Base-by-base conservation (phyloP, 2,888 invertebrate species). In the Biston betularia region DNA sequence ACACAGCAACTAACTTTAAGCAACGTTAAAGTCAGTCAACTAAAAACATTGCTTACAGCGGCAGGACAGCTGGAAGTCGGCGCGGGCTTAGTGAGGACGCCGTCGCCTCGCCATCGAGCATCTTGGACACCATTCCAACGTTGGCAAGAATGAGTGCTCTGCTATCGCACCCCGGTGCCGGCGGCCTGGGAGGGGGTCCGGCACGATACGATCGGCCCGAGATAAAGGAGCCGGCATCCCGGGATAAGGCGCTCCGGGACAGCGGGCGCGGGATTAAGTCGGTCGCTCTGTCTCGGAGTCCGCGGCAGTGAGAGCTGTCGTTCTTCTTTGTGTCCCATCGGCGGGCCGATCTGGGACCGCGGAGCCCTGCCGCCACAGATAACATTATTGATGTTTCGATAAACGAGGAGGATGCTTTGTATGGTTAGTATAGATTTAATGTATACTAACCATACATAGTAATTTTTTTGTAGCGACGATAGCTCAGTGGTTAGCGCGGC, bases 251-350 rank as follows among this genome's bases (percentile, higher is more conserved):
- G 6, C n/a, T 14, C 45, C 48, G 24, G 48, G 24, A 48, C 15
- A 48, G n/a, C 8, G n/a, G 8, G 35, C 9, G n/a, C 53, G 53
- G 53, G 40, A 53, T 53, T 53, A 53, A 53, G 54, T 42, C 54
- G 33, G 24, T 55, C 54, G 54, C 12, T 55, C 40, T 42, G 42
- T 42, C 54, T 42, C 53, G 53, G 53, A 53, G 53, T 53, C 53
- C 14, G 53, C 38, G 11, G 15, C 54, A 55, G 54, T 55, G 42
- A 44, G 42, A 33, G n/a, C 54, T 44, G 54, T 55, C 54, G 42
- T 55, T 55, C 54, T 55, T 55, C 40, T 53, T 40, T 42, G 54
- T 55, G 42, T 14, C 52, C 35, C 2, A 53, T 53, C 52, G 42
- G 12, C 42, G 0, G 42, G 12, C 8, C 15, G 54, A 55, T 55